These are phyloP conservation scores for Callionymus lyra DNA, from an alignment of 2,113 vertebrate genomes.

Conservation along the genomic window DNA sequence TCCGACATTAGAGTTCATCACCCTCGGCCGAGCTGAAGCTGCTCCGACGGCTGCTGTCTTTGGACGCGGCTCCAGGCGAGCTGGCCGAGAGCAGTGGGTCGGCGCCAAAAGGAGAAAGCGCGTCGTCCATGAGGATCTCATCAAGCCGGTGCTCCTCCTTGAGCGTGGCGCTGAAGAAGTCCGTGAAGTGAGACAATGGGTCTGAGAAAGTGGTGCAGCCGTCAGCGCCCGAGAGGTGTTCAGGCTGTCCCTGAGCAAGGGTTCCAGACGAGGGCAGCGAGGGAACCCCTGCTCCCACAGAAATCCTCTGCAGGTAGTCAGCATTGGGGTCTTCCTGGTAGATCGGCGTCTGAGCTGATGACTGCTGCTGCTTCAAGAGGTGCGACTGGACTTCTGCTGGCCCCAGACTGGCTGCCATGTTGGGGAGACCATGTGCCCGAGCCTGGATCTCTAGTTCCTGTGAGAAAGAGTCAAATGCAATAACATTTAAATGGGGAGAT, in stretches of 20 bases:
- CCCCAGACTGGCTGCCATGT: constrained; percentile 66
- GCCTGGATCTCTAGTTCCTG: constrained; percentile 97
- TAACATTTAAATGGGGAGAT: too few relatives aligned
- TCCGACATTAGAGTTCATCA: constrained; percentile 73
- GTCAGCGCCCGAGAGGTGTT: constrained; percentile 56
- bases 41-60: constrained; percentile 87
- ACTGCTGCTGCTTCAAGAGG: constrained; percentile 75
- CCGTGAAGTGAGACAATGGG: constrained; percentile 92
- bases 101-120: constrained; percentile 78
- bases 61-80: constrained; percentile 77
- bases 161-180: constrained; percentile 87
- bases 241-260: constrained; percentile 37
- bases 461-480: too few relatives aligned
- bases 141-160: constrained; percentile 88
- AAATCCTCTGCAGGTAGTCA: constrained; percentile 74
- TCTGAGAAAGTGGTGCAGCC: constrained; percentile 81
- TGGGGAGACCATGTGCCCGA: constrained; percentile 81
- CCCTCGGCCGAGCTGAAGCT: constrained; percentile 87
- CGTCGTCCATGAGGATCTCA: constrained; percentile 78
- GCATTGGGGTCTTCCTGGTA: constrained; percentile 75
- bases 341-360: constrained; percentile 67
- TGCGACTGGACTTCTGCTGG: constrained; percentile 70
- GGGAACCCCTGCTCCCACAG: constrained; percentile 28
- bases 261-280: constrained; percentile 7
- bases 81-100: constrained; percentile 84